These are phyloP conservation scores for Anisognathus igniventris DNA, from an alignment of 2,797 vertebrate species.

Conservation along the genomic window DNA sequence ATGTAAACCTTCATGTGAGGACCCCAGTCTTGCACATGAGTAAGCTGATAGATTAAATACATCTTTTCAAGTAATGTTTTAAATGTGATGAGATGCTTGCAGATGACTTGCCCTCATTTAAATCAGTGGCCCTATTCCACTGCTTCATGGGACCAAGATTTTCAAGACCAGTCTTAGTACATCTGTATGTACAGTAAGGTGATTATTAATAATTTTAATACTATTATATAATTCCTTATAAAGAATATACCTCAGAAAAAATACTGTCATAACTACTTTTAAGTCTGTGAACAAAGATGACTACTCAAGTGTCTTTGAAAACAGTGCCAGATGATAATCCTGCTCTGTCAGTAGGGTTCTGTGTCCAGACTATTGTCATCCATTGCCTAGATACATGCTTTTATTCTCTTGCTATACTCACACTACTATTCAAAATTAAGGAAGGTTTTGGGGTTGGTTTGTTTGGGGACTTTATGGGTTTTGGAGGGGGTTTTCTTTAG, in stretches of 20 bases:
- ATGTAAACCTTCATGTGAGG: background rate
- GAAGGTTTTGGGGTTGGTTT: background rate
- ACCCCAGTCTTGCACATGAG: background rate
- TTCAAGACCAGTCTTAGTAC: background rate
- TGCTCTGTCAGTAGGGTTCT: background rate
- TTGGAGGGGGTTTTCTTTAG: accelerated
- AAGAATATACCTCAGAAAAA: background rate
- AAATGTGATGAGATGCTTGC: background rate
- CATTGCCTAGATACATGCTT: background rate
- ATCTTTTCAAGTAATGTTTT: background rate
- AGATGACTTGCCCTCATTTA: background rate
- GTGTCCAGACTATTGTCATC: background rate
- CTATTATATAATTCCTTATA: background rate
- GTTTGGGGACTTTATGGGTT: background rate
- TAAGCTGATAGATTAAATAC: background rate
- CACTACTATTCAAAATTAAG: background rate
- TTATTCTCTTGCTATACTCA: background rate
- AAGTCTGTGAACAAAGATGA: background rate
- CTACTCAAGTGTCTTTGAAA: background rate
- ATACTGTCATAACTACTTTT: background rate
- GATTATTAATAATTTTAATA: background rate
- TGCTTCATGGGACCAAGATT: background rate
- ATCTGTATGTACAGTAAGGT: background rate
- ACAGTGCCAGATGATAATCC: background rate
- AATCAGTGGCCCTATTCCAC: background rate